A percentile compares a stretch with the other conserved stretches of the same genome.
Conservation (phyloP, 2,888 invertebrate species). For the Lacanobia oleracea region DNA sequence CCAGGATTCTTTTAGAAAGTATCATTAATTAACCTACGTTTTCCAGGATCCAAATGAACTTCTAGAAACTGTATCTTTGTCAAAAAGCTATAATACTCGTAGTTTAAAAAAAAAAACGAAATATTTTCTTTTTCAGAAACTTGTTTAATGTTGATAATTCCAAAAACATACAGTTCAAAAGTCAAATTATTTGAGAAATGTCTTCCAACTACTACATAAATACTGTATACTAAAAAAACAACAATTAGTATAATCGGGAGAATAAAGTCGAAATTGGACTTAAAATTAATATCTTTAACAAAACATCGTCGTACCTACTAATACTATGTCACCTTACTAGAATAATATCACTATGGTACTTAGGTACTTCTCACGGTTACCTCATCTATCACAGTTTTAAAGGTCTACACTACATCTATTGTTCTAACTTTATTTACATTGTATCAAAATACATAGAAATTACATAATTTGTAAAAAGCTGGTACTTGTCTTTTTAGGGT, state of each 20-base stretch:
- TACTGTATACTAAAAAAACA: neutral
- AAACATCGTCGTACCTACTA: neutral
- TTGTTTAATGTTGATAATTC: neutral
- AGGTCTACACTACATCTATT: slow-evolving; percentile 29
- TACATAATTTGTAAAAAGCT: neutral
- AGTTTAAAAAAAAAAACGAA: neutral
- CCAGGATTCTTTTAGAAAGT: neutral
- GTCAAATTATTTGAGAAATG: too few relatives aligned
- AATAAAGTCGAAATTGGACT: neutral
- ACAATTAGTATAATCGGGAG: neutral
- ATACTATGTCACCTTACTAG: slow-evolving; percentile 6
- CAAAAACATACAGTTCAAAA: neutral
- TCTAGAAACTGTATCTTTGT: neutral
- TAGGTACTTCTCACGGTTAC: slow-evolving; percentile 19
- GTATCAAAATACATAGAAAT: neutral
- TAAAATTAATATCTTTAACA: slow-evolving; percentile 2
- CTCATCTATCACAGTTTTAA: slow-evolving; percentile 58
- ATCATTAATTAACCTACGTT: neutral
- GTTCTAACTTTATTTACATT: slow-evolving; percentile 1
- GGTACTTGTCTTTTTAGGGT: too few relatives aligned
- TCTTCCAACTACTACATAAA: neutral
- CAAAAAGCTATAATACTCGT: neutral
- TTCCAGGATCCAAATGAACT: neutral
- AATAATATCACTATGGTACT: slow-evolving; percentile 35
- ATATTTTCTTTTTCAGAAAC: neutral